Conservation (phyloP, 2,888 invertebrate genomes). For the Drosophila monieri region DNA sequence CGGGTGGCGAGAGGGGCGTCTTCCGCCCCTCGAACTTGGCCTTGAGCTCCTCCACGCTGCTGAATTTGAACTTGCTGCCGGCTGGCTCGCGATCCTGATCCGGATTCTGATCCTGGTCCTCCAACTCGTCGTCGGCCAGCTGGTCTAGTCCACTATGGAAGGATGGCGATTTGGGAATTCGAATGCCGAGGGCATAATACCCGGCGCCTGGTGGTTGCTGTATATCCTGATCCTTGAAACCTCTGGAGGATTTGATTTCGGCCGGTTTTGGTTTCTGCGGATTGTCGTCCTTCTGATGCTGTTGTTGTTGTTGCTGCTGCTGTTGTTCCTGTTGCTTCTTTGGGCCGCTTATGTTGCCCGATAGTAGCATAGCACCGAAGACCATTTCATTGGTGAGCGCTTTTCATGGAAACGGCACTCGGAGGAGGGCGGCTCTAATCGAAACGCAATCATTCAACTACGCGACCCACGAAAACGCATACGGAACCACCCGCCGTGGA, state of each 20-base stretch:
- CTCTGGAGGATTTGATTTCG: conserved; percentile 4
- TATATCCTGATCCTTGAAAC: conserved; percentile 27
- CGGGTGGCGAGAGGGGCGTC: conserved; percentile 78
- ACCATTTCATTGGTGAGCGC: conserved; percentile 83
- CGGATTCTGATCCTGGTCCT: conserved; percentile 27
- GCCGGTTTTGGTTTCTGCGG: conserved; percentile 16
- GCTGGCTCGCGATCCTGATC: conserved; percentile 16
- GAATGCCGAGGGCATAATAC: conserved; percentile 84
- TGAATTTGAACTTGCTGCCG: conserved; percentile 59
- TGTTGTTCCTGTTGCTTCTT: conserved; percentile 63
- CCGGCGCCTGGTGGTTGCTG: conserved; percentile 48
- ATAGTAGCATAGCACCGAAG: conserved; percentile 84
- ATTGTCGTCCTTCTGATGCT: conserved; percentile 6
- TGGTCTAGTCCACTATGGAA: conserved; percentile 94
- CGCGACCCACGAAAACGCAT: conserved; percentile 21
- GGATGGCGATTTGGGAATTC: conserved; percentile 94
- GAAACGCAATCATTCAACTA: conserved; percentile 49
- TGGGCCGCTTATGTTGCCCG: conserved; percentile 81
- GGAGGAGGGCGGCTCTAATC: conserved; percentile 20
- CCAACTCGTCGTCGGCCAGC: conserved; percentile 84
- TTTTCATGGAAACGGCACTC: conserved; percentile 67
- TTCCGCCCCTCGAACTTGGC: conserved; percentile 78
- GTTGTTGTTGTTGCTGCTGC: conserved; percentile 31
- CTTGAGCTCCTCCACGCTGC: conserved; percentile 78
- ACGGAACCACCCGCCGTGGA: conserved; percentile 11